phyloP scores from a whole-genome alignment of 2,797 vertebrate genomes.

The Xenopus petersii region DNA sequence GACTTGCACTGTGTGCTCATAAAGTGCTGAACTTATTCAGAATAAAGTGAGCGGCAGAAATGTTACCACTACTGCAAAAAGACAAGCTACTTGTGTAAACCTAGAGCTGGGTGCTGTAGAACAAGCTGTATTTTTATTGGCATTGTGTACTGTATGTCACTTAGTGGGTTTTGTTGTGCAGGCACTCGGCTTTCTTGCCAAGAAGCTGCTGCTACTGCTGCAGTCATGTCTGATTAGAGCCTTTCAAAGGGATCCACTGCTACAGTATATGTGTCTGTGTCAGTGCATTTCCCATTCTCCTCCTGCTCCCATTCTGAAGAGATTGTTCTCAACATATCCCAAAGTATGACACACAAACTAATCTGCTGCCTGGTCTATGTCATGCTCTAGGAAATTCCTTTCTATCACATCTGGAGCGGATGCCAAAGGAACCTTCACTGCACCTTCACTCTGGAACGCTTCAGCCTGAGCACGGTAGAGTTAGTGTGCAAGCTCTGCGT shows the following conservation, averaged over 20 bases:
- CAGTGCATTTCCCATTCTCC: too few relatives aligned
- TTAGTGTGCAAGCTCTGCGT: constrained; percentile 93
- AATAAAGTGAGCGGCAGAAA: constrained; percentile 28
- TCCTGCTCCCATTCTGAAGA: neutral
- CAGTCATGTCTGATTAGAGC: neutral
- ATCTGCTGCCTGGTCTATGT: neutral
- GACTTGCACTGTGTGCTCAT: constrained; percentile 32
- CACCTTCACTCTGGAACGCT: constrained; percentile 90
- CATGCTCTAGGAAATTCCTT: constrained; percentile 82
- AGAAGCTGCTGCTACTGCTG: neutral
- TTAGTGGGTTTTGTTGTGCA: constrained; percentile 37
- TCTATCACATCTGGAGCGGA: constrained; percentile 92
- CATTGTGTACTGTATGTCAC: constrained; percentile 27
- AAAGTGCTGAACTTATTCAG: constrained; percentile 44
- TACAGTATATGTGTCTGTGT: too few relatives aligned
- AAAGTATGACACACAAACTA: neutral
- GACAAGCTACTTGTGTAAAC: constrained; percentile 33
- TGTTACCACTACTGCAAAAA: constrained; percentile 32
- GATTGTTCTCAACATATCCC: neutral
- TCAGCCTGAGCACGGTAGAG: constrained; percentile 78
- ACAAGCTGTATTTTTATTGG: constrained; percentile 45
- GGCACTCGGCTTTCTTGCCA: neutral
- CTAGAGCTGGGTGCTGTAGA: constrained; percentile 41
- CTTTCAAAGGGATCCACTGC: neutral
- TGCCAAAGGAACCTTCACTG: constrained; percentile 92